Percentiles rank a stretch among this genome's conserved stretches.
These are phyloP conservation scores for Heliconius cydno DNA, from an alignment of 2,888 invertebrate species.

Conservation along the genomic window DNA sequence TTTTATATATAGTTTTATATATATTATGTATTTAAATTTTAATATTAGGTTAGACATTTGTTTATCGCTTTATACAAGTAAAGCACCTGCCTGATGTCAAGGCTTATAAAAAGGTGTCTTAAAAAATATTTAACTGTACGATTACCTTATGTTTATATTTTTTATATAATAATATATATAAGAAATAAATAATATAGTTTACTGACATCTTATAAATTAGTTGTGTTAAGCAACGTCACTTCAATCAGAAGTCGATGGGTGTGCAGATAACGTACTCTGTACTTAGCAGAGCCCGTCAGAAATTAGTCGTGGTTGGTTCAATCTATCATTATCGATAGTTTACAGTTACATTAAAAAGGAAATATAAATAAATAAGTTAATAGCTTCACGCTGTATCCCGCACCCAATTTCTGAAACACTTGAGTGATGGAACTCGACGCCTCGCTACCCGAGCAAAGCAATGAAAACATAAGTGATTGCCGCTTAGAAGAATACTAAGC, in stretches of 20 bases:
- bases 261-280: not conserved
- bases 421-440: not conserved
- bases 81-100: constrained; percentile 10
- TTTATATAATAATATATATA: too few relatives aligned
- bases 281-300: not conserved
- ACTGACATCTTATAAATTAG: not conserved
- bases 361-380: not conserved
- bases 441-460: not conserved
- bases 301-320: not conserved
- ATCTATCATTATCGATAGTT: not conserved
- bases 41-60: not conserved
- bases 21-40: not conserved
- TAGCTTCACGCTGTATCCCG: not conserved
- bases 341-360: not conserved
- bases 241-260: constrained; percentile 5
- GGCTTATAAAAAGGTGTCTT: not conserved
- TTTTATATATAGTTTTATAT: too few relatives aligned
- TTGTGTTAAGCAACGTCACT: constrained; percentile 2
- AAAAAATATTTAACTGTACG: not conserved
- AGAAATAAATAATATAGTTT: not conserved
- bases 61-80: not conserved
- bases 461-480: too few relatives aligned
- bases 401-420: not conserved
- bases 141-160: not conserved
- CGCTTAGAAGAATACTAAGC: too few relatives aligned